Evolutionary conservation across 2,888 invertebrate genomes (phyloP), one percentile per base, ranked within the genome.

Genomic region (Parnassius glacialis): DNA sequence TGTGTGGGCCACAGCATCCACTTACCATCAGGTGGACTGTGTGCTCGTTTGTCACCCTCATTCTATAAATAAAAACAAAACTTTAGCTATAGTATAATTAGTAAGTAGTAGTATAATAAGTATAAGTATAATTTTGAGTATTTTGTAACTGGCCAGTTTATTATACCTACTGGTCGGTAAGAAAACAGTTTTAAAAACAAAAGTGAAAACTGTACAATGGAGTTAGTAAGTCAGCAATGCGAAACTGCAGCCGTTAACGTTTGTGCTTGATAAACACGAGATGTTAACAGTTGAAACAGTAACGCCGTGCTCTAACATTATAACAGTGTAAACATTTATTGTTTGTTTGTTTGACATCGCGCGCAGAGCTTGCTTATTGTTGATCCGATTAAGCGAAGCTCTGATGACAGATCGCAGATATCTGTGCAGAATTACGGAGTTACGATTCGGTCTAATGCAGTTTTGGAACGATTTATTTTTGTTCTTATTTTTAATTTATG

Each of bases 271-370:
- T 59, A 48, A 54, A 54, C 54, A 54, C 43, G 45, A 45, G 58
- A 45, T 20, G 52, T 44, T 42, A 51, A 57, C 58, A 52, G 43
- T 58, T 44, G 20, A 43, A 42, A 42, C 43, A n/a, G 20, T 42
- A 20, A 16, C 43, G 20, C 25, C 61, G 62, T 60, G 53, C 62
- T 54, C 67, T 66, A 66, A 70, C 70, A 65, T 53, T 65, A 65
- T 65, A 64, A 57, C 61, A 64, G 61, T 65, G 70, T 73, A 74
- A 74, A 75, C 69, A 75, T 73, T 73, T 73, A 68, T 61, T 52
- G 68, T 66, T 61, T 66, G 69, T 68, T 67, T 70, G 71, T 67
- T 61, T 65, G 55, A 54, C 54, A n/a, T 42, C 34, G 44, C 25
- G 50, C 13, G 54, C 60, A 60, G 44, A 34, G 51, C 60, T 34